These are phyloP conservation scores for Anoncus sp. DNA, from an alignment of 2,888 invertebrate species.

Conservation along the genomic window DNA sequence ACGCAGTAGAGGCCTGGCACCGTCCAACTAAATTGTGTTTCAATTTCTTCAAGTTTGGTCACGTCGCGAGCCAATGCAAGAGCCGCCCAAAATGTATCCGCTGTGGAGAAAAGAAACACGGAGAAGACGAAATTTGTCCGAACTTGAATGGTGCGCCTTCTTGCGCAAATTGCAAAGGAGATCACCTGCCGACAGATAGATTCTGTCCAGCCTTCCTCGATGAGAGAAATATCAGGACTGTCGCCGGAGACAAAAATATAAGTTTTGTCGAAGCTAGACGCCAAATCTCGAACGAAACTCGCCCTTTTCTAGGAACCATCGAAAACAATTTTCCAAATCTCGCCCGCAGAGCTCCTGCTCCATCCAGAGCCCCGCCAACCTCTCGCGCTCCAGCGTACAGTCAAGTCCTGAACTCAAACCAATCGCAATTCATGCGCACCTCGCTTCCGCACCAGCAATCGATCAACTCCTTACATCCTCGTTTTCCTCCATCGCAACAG, in stretches of 20 bases:
- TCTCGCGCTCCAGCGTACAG: no score
- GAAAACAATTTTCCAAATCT: background rate
- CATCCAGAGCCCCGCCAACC: no score
- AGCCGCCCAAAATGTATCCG: slow-evolving; percentile 29
- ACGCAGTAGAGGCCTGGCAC: background rate
- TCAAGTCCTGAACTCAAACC: no score
- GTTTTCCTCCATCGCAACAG: no score
- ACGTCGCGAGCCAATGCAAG: slow-evolving; percentile 10
- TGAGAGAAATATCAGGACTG: background rate
- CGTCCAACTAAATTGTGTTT: slow-evolving; percentile 15
- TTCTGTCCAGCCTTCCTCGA: slow-evolving; percentile 3
- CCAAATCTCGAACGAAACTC: no score
- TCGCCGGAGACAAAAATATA: slow-evolving; percentile 23
- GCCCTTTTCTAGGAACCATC: background rate
- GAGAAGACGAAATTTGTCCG: background rate
- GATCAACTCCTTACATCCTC: no score
- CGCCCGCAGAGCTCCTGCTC: background rate
- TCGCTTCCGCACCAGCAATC: no score
- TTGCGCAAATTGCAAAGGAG: slow-evolving; percentile 28
- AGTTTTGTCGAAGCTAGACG: slow-evolving; percentile 4
- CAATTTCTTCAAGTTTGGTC: slow-evolving; percentile 9
- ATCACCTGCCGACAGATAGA: slow-evolving; percentile 17
- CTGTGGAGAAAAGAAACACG: slow-evolving; percentile 12
- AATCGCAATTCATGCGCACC: no score
- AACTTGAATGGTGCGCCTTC: background rate